These are phyloP conservation scores for Suillia variegata DNA, from an alignment of 2,888 invertebrate species.

Conservation along the genomic window DNA sequence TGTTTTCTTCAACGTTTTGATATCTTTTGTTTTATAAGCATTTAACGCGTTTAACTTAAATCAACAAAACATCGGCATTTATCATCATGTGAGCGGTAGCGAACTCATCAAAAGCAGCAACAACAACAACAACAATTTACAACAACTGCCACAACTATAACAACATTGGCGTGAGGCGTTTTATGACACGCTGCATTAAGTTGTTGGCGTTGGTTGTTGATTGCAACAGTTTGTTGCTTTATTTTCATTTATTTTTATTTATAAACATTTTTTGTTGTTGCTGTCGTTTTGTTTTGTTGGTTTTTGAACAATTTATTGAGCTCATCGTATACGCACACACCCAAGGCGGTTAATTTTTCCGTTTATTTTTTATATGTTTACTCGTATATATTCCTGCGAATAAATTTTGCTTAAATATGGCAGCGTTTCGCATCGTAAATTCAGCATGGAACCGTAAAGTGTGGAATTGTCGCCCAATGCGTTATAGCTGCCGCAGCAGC, in stretches of 20 bases:
- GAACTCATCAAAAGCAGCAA: neutral
- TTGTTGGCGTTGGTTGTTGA: conserved; percentile 18
- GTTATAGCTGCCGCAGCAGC: neutral
- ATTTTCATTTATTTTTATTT: conserved; percentile 1
- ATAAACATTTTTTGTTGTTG: neutral
- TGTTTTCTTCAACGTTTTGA: no score
- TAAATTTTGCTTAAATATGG: neutral
- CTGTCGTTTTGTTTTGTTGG: no score
- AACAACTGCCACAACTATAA: neutral
- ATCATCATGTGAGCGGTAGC: conserved; percentile 12
- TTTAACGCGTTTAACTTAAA: conserved; percentile 50
- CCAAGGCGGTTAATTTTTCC: no score
- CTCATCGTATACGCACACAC: neutral
- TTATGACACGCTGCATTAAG: conserved; percentile 15
- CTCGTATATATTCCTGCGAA: neutral
- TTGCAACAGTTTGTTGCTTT: conserved; percentile 9
- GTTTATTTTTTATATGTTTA: no score
- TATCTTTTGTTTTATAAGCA: no score
- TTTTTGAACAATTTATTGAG: neutral
- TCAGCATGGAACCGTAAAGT: neutral
- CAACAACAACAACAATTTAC: neutral
- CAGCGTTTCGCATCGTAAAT: neutral
- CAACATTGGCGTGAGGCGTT: conserved; percentile 8
- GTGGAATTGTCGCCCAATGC: conserved; percentile 1
- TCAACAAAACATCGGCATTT: conserved; percentile 49